Percentiles rank a stretch among this genome's conserved stretches.
Conservation (phyloP, 1,140 invertebrate species). For the Helicorthomorpha holstii region DNA sequence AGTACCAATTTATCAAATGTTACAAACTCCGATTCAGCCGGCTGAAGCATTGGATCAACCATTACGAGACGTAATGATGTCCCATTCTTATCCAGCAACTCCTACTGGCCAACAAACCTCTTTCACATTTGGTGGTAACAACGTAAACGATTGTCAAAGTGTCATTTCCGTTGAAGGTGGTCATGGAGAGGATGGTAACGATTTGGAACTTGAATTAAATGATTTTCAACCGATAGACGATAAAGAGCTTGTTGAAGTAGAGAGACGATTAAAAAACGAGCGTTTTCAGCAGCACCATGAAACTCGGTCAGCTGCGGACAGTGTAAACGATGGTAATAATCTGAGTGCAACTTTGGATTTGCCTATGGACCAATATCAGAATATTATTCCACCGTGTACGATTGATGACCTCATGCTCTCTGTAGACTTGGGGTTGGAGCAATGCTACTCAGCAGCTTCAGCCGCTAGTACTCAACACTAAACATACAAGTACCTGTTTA, state of each 20-base stretch:
- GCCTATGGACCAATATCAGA: background rate
- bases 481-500: background rate
- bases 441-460: background rate
- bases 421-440: too few relatives aligned
- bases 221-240: too few relatives aligned
- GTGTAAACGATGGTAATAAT: too few relatives aligned
- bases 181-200: background rate
- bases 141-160: background rate
- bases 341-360: background rate
- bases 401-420: background rate
- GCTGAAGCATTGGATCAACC: background rate
- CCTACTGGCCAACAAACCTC: constrained; percentile 12
- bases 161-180: background rate
- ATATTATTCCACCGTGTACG: background rate
- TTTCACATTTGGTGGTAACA: too few relatives aligned
- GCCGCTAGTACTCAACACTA: background rate
- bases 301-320: too few relatives aligned
- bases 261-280: too few relatives aligned
- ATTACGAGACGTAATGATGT: constrained; percentile 3
- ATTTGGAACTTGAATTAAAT: too few relatives aligned
- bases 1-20: constrained; percentile 49
- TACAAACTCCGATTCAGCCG: constrained; percentile 1
- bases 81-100: constrained; percentile 15
- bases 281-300: too few relatives aligned
- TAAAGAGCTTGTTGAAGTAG: too few relatives aligned